phyloP scores from a whole-genome alignment of 2,888 invertebrate species.

The Drosophila acutilabella region DNA sequence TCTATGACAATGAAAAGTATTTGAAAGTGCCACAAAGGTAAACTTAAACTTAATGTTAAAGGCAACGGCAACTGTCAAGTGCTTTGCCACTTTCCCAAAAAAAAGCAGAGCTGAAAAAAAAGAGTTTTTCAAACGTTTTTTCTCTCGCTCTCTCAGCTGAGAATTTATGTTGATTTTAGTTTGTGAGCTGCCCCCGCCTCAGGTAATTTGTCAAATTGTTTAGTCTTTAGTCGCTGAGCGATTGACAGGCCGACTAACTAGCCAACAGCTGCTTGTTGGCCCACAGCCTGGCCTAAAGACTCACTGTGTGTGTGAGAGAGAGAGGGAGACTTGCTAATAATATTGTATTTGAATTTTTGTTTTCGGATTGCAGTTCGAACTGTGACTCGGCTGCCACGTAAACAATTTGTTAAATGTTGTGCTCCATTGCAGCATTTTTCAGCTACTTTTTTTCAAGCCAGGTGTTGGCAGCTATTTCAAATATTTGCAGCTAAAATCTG shows the following conservation, averaged over 20 bases:
- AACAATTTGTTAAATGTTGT: constrained; percentile 65
- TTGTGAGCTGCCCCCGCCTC: constrained; percentile 31
- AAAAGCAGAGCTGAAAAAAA: too few species aligned
- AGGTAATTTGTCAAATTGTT: constrained; percentile 84
- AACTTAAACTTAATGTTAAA: constrained; percentile 18
- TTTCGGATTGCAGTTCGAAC: constrained; percentile 26
- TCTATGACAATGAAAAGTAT: constrained; percentile 40
- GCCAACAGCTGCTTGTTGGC: constrained; percentile 66
- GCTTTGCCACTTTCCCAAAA: constrained; percentile 73
- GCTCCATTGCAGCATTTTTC: constrained; percentile 41
- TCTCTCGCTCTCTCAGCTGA: constrained; percentile 47
- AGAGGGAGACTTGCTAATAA: constrained; percentile 35
- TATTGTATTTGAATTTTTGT: constrained; percentile 44
- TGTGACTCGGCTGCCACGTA: constrained; percentile 61
- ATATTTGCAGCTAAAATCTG: constrained; percentile 49
- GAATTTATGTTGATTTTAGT: constrained; percentile 72
- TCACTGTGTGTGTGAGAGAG: neutral
- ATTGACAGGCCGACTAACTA: constrained; percentile 80
- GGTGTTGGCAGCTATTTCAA: constrained; percentile 68
- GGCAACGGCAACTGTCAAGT: constrained; percentile 73
- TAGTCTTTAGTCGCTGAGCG: constrained; percentile 77
- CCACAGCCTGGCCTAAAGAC: constrained; percentile 25
- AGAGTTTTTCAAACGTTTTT: too few species aligned
- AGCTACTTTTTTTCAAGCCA: constrained; percentile 31
- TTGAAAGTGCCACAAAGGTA: constrained; percentile 65